Conservation (phyloP, 1,140 invertebrate genomes). For the Drosophila santomea region DNA sequence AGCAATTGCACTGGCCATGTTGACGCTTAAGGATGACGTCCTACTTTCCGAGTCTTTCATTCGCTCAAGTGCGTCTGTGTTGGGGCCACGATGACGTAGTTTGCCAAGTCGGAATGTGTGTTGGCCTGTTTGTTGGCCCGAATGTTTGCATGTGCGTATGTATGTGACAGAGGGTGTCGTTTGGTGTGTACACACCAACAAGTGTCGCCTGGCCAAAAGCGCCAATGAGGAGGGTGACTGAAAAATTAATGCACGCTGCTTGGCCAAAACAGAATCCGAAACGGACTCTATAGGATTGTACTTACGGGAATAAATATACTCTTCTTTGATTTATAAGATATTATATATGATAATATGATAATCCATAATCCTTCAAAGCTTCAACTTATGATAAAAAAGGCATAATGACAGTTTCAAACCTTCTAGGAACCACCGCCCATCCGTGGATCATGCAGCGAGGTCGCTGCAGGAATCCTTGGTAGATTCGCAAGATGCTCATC, state of each 20-base stretch:
- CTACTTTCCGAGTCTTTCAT: slow-evolving; percentile 57
- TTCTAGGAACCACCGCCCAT: slow-evolving; percentile 1
- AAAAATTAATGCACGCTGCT: slow-evolving; percentile 11
- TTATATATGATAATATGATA: too few relatives aligned
- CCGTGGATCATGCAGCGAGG: slow-evolving; percentile 45
- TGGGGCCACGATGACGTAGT: slow-evolving; percentile 66
- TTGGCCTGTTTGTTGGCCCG: slow-evolving; percentile 1
- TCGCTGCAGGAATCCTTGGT: slow-evolving; percentile 1
- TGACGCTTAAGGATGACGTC: slow-evolving; percentile 72
- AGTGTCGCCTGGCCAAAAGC: slow-evolving; percentile 56
- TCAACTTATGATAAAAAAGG: too few relatives aligned
- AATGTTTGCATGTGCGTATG: slow-evolving; percentile 2
- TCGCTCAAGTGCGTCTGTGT: slow-evolving; percentile 38
- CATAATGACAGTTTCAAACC: too few relatives aligned
- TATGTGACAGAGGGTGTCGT: slow-evolving; percentile 8
- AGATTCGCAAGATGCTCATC: slow-evolving; percentile 64
- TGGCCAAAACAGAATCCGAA: slow-evolving; percentile 12
- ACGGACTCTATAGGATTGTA: neutral
- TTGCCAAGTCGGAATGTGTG: slow-evolving; percentile 29
- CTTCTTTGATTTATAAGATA: too few relatives aligned
- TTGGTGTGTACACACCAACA: slow-evolving; percentile 67
- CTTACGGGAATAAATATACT: too few relatives aligned
- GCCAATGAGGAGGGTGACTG: slow-evolving; percentile 33
- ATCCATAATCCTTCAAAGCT: too few relatives aligned
- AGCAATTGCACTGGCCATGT: slow-evolving; percentile 42